Conservation (phyloP, 2,113 vertebrate species). For the Catharus bicknelli region DNA sequence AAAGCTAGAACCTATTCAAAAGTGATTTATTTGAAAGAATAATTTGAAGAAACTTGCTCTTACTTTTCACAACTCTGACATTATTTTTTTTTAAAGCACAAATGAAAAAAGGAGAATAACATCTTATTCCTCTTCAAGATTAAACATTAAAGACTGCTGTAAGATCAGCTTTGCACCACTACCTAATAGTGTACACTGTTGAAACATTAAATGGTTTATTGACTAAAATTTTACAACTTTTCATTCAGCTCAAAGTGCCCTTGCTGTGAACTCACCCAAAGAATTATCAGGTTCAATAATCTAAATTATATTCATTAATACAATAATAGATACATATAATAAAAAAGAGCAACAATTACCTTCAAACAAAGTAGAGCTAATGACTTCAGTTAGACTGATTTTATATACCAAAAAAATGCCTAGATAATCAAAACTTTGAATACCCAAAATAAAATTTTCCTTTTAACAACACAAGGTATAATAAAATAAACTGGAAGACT, state of each 20-base stretch:
- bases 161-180: constrained; percentile 17
- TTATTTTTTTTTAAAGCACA: not conserved
- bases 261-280: constrained; percentile 60
- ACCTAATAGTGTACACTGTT: constrained; percentile 30
- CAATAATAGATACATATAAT: not conserved
- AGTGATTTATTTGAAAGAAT: not conserved
- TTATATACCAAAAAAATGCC: not conserved
- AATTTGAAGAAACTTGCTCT: not conserved
- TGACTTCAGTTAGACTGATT: not conserved
- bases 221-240: constrained; percentile 67
- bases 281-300: constrained; percentile 50
- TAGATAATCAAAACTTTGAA: not conserved
- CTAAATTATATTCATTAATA: constrained; percentile 54
- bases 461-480: not conserved
- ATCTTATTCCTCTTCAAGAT: not conserved
- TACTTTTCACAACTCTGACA: not conserved
- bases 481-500: not conserved
- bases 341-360: not conserved
- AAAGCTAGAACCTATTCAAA: not conserved
- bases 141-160: constrained; percentile 19
- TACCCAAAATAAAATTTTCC: not conserved
- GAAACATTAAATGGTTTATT: constrained; percentile 71
- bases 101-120: not conserved
- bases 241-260: constrained; percentile 47
- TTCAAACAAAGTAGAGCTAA: not conserved